Conservation (phyloP, 2,797 vertebrate species). For the Urophycis tenuis region DNA sequence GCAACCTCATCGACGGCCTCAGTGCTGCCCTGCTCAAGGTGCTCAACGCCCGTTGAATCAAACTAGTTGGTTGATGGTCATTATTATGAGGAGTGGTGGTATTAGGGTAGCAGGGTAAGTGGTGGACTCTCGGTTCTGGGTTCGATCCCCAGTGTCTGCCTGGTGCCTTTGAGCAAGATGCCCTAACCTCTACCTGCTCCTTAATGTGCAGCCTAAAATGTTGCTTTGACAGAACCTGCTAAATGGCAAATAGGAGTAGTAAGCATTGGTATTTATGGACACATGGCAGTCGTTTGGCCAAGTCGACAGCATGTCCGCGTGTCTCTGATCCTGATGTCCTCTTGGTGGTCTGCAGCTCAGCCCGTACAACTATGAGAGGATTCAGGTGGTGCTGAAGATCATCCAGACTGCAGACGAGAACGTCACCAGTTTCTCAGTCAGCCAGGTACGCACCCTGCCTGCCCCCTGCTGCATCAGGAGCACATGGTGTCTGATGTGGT, state of each 20-base stretch:
- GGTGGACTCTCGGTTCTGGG: neutral
- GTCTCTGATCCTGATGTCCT: neutral
- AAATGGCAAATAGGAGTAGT: neutral
- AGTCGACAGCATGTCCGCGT: neutral
- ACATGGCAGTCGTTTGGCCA: neutral
- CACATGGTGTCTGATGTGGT: neutral
- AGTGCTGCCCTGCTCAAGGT: slow-evolving; percentile 82
- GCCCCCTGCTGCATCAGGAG: neutral
- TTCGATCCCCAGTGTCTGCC: neutral
- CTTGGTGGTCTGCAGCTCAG: slow-evolving; percentile 74
- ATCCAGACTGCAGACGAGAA: slow-evolving; percentile 80
- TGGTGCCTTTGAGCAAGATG: neutral
- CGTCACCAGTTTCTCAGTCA: slow-evolving; percentile 72
- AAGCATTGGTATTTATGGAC: neutral
- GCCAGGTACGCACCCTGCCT: slow-evolving; percentile 69
- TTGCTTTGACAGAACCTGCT: neutral
- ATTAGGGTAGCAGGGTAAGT: neutral
- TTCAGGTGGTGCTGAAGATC: slow-evolving; percentile 83
- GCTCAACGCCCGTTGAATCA: neutral
- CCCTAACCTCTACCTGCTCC: neutral
- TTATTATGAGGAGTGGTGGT: neutral
- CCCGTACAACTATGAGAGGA: slow-evolving; percentile 92
- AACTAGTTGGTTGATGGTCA: neutral
- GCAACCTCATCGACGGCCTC: slow-evolving; percentile 76
- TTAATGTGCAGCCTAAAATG: neutral